Evolutionary conservation across 2,888 invertebrate species (phyloP).

Genomic region (Bursaphelenchus okinawaensis): DNA sequence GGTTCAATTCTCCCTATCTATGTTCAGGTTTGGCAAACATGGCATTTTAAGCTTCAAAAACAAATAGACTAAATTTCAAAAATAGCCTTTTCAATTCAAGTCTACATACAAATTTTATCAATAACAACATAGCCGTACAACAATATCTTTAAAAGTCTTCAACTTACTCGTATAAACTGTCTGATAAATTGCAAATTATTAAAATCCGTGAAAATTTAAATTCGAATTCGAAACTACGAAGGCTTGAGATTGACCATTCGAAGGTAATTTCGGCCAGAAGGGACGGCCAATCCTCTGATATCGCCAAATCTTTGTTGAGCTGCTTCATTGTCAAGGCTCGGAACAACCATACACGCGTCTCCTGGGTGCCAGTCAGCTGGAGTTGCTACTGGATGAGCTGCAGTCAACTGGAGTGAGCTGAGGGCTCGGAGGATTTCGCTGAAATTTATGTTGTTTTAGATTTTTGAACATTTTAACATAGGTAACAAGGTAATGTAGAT

Average conservation of each 20-base stretch:
- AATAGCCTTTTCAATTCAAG: no score
- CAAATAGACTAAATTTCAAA: no score
- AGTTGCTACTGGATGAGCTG: constrained; percentile 71
- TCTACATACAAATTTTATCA: no score
- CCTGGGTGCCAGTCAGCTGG: constrained; percentile 86
- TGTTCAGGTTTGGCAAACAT: background rate
- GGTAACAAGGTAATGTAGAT: background rate
- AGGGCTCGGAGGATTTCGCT: constrained; percentile 87
- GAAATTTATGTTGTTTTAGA: no score
- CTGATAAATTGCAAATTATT: no score
- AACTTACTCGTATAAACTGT: no score
- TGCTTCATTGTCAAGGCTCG: constrained; percentile 64
- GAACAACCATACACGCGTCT: constrained; percentile 81
- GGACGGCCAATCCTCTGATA: constrained; percentile 33
- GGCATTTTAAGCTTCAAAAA: background rate
- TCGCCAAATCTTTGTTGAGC: constrained; percentile 30
- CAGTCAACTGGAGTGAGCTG: constrained; percentile 78
- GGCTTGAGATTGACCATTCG: constrained; percentile 26
- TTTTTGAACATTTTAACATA: no score
- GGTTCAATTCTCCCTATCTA: constrained; percentile 21
- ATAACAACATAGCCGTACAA: no score
- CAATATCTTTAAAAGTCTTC: no score
- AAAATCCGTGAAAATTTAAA: background rate
- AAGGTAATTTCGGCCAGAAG: constrained; percentile 49
- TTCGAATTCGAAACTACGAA: background rate